Evolutionary conservation across 2,113 vertebrate species (phyloP).

Genomic region (Rhinolophus ferrumequinum): DNA sequence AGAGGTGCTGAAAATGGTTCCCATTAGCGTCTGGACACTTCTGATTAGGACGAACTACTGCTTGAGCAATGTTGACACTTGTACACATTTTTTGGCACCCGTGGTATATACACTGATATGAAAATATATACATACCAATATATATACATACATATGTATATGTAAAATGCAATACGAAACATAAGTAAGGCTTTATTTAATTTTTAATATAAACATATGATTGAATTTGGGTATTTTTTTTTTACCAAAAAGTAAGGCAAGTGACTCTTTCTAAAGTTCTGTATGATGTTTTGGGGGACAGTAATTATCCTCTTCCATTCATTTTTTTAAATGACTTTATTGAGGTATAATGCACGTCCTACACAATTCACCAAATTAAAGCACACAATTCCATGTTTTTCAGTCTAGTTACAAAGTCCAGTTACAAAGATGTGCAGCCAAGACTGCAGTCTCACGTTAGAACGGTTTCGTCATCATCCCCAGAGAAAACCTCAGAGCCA

Average conservation of each 20-base stretch:
- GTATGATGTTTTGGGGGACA: rapidly evolving
- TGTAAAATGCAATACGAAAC: background rate
- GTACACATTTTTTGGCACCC: no score
- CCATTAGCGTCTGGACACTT: no score
- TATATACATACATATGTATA: background rate
- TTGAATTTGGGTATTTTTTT: constrained; percentile 1
- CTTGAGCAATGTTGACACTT: no score
- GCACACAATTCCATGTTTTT: background rate
- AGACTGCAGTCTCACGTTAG: background rate
- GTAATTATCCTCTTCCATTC: background rate
- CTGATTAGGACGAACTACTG: no score
- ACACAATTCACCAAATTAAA: background rate
- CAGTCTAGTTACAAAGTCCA: no score
- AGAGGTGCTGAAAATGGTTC: no score
- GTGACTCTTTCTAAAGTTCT: background rate
- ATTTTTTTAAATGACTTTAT: background rate
- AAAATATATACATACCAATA: no score
- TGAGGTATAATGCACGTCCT: background rate
- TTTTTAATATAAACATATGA: background rate
- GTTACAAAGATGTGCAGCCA: background rate
- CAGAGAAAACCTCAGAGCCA: rapidly evolving
- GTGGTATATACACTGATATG: no score
- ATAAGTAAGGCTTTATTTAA: background rate
- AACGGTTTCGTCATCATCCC: no score
- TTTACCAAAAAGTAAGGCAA: background rate